These are phyloP conservation scores for Thamnaconus septentrionalis DNA, from an alignment of 2,113 vertebrate genomes.

Conservation along the genomic window DNA sequence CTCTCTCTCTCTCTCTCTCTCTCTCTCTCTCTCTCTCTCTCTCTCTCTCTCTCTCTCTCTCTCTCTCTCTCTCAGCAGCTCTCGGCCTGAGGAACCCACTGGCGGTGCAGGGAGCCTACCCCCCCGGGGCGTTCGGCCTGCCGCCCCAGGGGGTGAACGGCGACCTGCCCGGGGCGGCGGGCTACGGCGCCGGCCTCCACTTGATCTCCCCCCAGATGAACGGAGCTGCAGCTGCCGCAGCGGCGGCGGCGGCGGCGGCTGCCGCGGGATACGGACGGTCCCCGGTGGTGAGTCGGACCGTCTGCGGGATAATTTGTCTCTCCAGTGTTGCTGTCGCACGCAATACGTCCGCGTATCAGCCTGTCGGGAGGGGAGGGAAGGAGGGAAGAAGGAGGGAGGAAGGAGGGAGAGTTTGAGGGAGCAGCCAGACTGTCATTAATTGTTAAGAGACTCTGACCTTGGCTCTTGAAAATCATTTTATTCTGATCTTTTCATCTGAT, in stretches of 20 bases:
- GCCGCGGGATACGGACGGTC: slow-evolving; percentile 82
- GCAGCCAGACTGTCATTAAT: slow-evolving; percentile 16
- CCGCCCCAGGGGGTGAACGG: slow-evolving; percentile 85
- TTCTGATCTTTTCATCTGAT: slow-evolving; percentile 21
- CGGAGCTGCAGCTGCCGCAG: slow-evolving; percentile 60
- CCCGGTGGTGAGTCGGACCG: slow-evolving; percentile 75
- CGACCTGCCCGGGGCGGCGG: slow-evolving; percentile 77
- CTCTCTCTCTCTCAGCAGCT: slow-evolving; percentile 62
- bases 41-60: slow-evolving; percentile 15
- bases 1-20: no score
- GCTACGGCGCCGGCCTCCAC: slow-evolving; percentile 82
- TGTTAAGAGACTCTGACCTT: slow-evolving; percentile 17
- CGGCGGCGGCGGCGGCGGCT: slow-evolving; percentile 58
- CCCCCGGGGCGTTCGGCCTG: slow-evolving; percentile 82
- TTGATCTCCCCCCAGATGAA: slow-evolving; percentile 86
- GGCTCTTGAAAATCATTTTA: slow-evolving; percentile 21
- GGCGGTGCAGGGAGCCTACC: slow-evolving; percentile 84
- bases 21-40: background rate
- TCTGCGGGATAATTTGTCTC: slow-evolving; percentile 54
- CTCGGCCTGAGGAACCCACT: slow-evolving; percentile 84
- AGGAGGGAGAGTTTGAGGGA: background rate
- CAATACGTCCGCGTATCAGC: background rate
- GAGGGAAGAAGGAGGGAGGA: background rate
- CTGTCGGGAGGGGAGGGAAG: no score
- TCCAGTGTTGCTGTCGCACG: slow-evolving; percentile 39